phyloP scores from a whole-genome alignment of 1,140 invertebrate species.

The Ectropis grisescens region DNA sequence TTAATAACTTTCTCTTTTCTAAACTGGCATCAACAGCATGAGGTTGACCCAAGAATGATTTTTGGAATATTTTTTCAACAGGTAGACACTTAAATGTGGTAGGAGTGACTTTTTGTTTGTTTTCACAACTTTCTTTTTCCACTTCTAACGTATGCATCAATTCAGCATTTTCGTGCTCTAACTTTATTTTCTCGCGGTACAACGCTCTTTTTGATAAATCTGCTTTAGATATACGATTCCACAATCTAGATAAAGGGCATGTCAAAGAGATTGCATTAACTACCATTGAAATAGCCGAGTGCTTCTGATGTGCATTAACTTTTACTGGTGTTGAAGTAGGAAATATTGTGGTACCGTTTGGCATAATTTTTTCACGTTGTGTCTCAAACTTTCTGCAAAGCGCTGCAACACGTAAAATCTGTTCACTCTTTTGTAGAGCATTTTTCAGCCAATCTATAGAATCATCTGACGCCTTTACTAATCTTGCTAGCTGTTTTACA shows the following conservation, averaged over 20 bases:
- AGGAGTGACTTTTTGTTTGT: no score
- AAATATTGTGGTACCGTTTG: slow-evolving; percentile 49
- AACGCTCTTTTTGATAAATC: slow-evolving; percentile 44
- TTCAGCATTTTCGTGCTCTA: slow-evolving; percentile 39
- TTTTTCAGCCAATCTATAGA: slow-evolving; percentile 37
- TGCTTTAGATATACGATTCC: slow-evolving; percentile 49
- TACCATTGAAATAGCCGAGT: no score
- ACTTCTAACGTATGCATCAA: no score
- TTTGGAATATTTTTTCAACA: no score
- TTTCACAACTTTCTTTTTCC: no score
- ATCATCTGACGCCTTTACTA: slow-evolving; percentile 37
- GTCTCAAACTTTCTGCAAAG: slow-evolving; percentile 74
- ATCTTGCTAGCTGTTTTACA: slow-evolving; percentile 27
- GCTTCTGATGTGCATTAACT: no score
- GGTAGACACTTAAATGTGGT: no score
- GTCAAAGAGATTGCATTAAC: slow-evolving; percentile 36
- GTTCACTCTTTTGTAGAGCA: slow-evolving; percentile 62
- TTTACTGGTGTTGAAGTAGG: no score
- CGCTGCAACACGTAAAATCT: slow-evolving; percentile 61
- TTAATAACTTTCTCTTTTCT: no score
- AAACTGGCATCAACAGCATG: no score
- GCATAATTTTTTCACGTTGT: slow-evolving; percentile 69
- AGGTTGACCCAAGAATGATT: no score
- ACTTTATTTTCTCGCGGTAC: slow-evolving; percentile 32
- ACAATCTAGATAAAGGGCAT: slow-evolving; percentile 43